phyloP scores from a whole-genome alignment of 1,140 invertebrate species.

The Rhyacophila brunnea region DNA sequence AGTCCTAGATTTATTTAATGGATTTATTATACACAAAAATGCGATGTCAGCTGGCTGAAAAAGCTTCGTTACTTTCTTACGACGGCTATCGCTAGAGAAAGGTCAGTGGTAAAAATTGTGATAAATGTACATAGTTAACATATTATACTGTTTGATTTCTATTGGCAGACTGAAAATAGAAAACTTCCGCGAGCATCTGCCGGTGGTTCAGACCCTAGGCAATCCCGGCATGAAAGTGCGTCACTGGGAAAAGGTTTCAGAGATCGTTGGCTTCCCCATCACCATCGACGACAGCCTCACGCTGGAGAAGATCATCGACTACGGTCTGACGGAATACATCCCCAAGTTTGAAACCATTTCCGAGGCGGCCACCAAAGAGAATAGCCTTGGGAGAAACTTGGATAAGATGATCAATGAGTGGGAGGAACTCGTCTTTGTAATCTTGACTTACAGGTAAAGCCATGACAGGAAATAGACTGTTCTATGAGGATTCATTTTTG shows the following conservation, averaged over 20 bases:
- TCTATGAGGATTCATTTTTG: too few species aligned
- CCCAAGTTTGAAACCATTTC: slow-evolving; percentile 90
- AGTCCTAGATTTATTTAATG: too few species aligned
- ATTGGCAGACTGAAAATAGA: slow-evolving; percentile 78
- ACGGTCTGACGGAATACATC: slow-evolving; percentile 87
- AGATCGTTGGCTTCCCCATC: slow-evolving; percentile 92
- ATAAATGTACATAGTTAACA: too few species aligned
- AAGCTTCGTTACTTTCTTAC: too few species aligned
- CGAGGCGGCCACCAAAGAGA: slow-evolving; percentile 94
- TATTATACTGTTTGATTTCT: too few species aligned
- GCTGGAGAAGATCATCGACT: slow-evolving; percentile 88
- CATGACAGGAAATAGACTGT: too few species aligned
- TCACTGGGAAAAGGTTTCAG: slow-evolving; percentile 95
- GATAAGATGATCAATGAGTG: slow-evolving; percentile 92
- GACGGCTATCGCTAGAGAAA: too few species aligned
- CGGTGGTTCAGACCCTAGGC: slow-evolving; percentile 87
- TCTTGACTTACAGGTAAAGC: slow-evolving; percentile 69
- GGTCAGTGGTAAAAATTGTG: too few species aligned
- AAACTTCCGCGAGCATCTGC: slow-evolving; percentile 86
- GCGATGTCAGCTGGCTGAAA: too few species aligned
- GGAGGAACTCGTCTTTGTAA: slow-evolving; percentile 80
- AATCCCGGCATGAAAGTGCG: slow-evolving; percentile 91
- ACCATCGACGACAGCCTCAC: slow-evolving; percentile 82
- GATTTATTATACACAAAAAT: too few species aligned
- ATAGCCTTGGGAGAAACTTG: slow-evolving; percentile 86